Evolutionary conservation across 2,888 invertebrate species (phyloP).

Genomic region (Ligdia adustata): DNA sequence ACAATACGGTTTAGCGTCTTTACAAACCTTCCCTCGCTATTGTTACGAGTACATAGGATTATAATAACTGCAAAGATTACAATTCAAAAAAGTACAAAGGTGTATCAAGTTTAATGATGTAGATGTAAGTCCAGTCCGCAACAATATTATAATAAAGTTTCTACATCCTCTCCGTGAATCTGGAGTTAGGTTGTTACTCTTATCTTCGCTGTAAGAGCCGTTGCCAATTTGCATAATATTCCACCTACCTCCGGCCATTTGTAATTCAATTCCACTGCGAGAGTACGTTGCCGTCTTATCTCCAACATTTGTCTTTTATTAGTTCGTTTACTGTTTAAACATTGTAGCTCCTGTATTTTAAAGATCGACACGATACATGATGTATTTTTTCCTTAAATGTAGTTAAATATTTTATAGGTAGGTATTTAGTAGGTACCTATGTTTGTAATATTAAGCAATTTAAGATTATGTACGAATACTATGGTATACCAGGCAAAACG

Average conservation of each 20-base stretch:
- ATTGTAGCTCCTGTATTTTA: conserved; percentile 16
- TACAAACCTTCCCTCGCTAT: too few relatives aligned
- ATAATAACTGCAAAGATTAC: too few relatives aligned
- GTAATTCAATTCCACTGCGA: conserved; percentile 60
- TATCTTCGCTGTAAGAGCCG: conserved; percentile 43
- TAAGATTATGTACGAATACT: too few relatives aligned
- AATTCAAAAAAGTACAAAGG: too few relatives aligned
- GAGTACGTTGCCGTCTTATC: conserved; percentile 37
- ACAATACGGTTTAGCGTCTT: too few relatives aligned
- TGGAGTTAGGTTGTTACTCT: conserved; percentile 40
- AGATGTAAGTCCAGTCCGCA: not conserved
- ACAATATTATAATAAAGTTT: conserved; percentile 21
- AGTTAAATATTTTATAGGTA: too few relatives aligned
- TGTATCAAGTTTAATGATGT: not conserved
- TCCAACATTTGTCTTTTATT: conserved; percentile 36
- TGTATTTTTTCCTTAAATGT: too few relatives aligned
- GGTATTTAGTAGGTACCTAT: too few relatives aligned
- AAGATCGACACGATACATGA: not conserved
- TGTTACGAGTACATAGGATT: too few relatives aligned
- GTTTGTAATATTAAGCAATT: too few relatives aligned
- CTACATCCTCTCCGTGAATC: conserved; percentile 27
- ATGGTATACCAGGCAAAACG: too few relatives aligned
- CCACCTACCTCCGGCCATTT: conserved; percentile 54
- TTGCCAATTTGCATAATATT: conserved; percentile 59
- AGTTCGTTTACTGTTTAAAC: conserved; percentile 40